Evolutionary conservation across 2,797 vertebrate genomes (phyloP), one percentile per base, ranked within the genome.

Genomic region (Bradypodion pumilum): DNA sequence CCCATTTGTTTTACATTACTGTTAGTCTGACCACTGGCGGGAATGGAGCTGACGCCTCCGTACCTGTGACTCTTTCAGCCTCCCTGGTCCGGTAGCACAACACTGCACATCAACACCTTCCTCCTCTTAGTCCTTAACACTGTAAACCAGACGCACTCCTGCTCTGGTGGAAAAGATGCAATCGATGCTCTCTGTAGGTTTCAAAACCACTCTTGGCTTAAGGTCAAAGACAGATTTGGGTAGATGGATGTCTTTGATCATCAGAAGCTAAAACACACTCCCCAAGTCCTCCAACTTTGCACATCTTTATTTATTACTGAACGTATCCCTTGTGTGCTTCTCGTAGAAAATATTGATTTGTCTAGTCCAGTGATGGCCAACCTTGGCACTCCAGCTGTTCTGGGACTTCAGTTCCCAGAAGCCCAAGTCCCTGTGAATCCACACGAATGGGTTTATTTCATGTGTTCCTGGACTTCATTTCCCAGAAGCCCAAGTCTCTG

Each of bases 201-300:
- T 82, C 79, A 73, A 78, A 80, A 59, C 80, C 73, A 40, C 29
- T 42, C 37, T 89, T 93, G 93, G 87, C 92, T 89, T 27, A 10
- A 13, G 12, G 27, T 40, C 23, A 35, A 29, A 27, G 77, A 15
- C 8, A 5, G 23, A 1, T 0, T 2, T 83, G 78, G 49, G 2
- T 73, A 62, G 40, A 0, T 66, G 56, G 56, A 0, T 79, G 2
- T 13, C 27, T 80, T 40, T 72, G 32, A 76, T 72, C 49, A 78
- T 77, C 46, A 46, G 52, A 44, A 46, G 70, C 66, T 70, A 62
- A 27, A 81, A 23, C 85, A 77, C 84, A 52, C 56, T 7, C 3
- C 5, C n/a, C 46, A 19, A 7, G 40, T 10, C 35, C 35, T 37
- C 10, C 3, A 3, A 63, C 25, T 84, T 74, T 62, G 82, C 68